Evolutionary conservation across 2,797 vertebrate genomes (phyloP).

Genomic region (Pantherophis vulpinus): DNA sequence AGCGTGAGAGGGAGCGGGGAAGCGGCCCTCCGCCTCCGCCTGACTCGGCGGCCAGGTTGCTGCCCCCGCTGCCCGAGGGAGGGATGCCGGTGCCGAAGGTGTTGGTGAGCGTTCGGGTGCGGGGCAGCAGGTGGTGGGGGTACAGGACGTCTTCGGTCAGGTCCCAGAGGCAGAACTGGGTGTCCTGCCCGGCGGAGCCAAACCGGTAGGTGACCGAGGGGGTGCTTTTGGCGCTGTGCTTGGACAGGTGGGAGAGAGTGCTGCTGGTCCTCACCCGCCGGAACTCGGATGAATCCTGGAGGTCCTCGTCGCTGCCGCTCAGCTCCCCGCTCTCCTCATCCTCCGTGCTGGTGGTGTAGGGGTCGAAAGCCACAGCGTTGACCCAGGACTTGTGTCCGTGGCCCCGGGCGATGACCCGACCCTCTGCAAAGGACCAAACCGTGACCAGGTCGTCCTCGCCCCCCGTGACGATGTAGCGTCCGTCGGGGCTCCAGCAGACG

Average conservation of each 20-base stretch:
- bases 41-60: conserved; percentile 60
- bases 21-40: conserved; percentile 33
- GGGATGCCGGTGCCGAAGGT: conserved; percentile 72
- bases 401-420: conserved; percentile 85
- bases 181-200: conserved; percentile 91
- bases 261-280: conserved; percentile 81
- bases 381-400: conserved; percentile 95
- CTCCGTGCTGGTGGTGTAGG: conserved; percentile 83
- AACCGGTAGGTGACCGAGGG: conserved; percentile 84
- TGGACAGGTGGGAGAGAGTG: conserved; percentile 79
- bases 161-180: conserved; percentile 93
- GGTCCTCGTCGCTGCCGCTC: conserved; percentile 75
- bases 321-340: conserved; percentile 80
- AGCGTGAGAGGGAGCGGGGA: conserved; percentile 85
- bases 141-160: conserved; percentile 86
- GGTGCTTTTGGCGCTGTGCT: conserved; percentile 78
- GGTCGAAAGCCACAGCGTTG: conserved; percentile 90
- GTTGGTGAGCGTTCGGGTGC: conserved; percentile 77
- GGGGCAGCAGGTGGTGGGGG: conserved; percentile 81
- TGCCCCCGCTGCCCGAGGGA: conserved; percentile 68
- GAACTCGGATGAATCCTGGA: conserved; percentile 73
- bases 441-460: conserved; percentile 91
- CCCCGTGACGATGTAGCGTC: conserved; percentile 87
- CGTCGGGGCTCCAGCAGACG: conserved; percentile 91
- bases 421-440: conserved; percentile 88